phyloP scores from a whole-genome alignment of 2,113 vertebrate species.

The Upupa epops region DNA sequence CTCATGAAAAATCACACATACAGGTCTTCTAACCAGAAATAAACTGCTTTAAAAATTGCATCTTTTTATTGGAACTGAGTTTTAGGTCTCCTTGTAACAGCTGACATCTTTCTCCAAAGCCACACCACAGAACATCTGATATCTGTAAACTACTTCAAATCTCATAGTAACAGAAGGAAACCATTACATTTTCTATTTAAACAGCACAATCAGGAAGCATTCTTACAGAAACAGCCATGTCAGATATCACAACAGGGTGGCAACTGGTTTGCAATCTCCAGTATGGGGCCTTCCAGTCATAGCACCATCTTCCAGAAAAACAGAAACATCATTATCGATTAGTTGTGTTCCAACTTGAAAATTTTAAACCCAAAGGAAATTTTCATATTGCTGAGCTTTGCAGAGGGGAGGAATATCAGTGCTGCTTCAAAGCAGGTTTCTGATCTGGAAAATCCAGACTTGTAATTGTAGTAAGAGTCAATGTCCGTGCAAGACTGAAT shows the following conservation, averaged over 20 bases:
- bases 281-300: neutral
- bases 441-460: neutral
- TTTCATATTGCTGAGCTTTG: neutral
- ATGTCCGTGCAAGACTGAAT: neutral
- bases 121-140: neutral
- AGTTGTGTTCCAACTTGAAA: neutral
- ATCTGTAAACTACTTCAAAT: slow-evolving; percentile 2
- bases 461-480: neutral
- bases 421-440: neutral
- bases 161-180: slow-evolving; percentile 12
- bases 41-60: neutral
- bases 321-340: neutral
- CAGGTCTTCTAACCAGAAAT: neutral
- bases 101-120: neutral
- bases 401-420: neutral
- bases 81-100: neutral
- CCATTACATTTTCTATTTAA: neutral
- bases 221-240: slow-evolving; percentile 3
- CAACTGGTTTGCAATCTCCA: neutral
- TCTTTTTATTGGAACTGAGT: neutral
- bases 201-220: neutral
- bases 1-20: neutral
- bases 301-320: neutral
- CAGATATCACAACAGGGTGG: neutral
- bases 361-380: neutral